phyloP scores from a whole-genome alignment of 2,888 invertebrate species.

The Nebria brevicollis region DNA sequence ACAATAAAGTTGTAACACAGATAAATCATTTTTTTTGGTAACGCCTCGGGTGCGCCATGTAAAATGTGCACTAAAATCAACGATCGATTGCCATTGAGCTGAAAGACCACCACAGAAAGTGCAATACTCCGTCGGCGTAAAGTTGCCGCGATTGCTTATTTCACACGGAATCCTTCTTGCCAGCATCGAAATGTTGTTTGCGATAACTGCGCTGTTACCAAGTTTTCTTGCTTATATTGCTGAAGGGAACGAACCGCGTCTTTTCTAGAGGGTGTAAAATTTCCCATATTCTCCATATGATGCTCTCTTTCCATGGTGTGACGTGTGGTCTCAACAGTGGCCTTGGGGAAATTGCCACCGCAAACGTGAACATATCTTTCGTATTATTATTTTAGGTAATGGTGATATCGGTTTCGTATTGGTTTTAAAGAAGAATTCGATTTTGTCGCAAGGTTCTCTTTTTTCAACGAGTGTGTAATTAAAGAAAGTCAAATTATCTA shows the following conservation, averaged over 20 bases:
- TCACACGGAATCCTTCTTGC: conserved; percentile 13
- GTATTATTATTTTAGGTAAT: conserved; percentile 32
- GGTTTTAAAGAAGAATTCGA: conserved; percentile 33
- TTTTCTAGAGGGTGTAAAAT: conserved; percentile 34
- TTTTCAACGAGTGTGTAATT: background rate
- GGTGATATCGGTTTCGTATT: conserved; percentile 25
- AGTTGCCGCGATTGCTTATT: conserved; percentile 26
- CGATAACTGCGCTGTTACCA: conserved; percentile 21
- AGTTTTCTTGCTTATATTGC: conserved; percentile 29
- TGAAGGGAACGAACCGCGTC: conserved; percentile 21
- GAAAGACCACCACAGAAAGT: background rate
- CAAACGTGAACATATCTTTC: conserved; percentile 10
- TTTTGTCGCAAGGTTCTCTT: background rate
- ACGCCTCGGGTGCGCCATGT: conserved; percentile 4
- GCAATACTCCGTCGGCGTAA: background rate
- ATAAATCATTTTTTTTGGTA: conserved; percentile 13
- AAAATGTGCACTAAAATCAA: conserved; percentile 31
- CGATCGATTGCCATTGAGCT: conserved; percentile 2
- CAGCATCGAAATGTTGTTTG: conserved; percentile 30
- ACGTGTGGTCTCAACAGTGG: conserved; percentile 15
- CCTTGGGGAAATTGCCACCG: background rate
- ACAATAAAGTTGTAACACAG: background rate
- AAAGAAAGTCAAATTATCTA: no score
- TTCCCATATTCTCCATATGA: conserved; percentile 32
- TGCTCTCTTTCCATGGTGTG: background rate